Evolutionary conservation across 2,797 vertebrate genomes (phyloP), one percentile per base, ranked within the genome.

Genomic region (Atherinosoma microstoma): DNA sequence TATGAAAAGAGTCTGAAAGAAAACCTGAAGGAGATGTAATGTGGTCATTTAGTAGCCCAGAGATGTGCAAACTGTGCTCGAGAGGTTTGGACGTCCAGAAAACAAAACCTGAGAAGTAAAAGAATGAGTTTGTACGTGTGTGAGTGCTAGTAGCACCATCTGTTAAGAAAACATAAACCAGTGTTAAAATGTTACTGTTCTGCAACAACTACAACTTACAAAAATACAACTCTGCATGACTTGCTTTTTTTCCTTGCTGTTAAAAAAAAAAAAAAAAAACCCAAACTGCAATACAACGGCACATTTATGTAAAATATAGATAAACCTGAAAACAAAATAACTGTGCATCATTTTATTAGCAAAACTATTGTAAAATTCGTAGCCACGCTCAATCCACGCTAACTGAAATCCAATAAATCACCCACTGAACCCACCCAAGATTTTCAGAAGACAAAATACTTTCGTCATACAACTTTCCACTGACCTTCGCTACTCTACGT

Each of bases 51-150:
- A 89, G 86, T 90, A 87, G 85, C 80, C 88, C 78, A 65, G 71
- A 63, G 86, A 89, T 92, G 91, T 94, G 92, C 92, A 93, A 93
- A 93, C 89, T 83, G 84, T 86, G 90, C 53, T 91, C 80, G 65
- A 87, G 78, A 80, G 85, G 79, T 67, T 87, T 61, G 84, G 87
- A 86, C 82, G 76, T 85, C 87, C 80, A 79, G 79, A 87, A 78
- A 58, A 86, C 45, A 90, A 83, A 94, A 92, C 93, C 93, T 94
- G 93, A 94, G 93, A 92, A 92, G 90, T 86, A 64, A 78, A 69
- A 86, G 59, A 67, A 64, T 76, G 75, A 76, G 75, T 85, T 90
- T 84, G 65, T 64, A 49, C 59, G 20, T 68, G 58, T 85, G 70
- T 84, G 80, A 81, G 89, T 84, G 88, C 86, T 87, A 90, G 89